A percentile compares a stretch with the other conserved stretches of the same genome.
Conservation (phyloP, 2,888 invertebrate genomes). For the Tenthredo scrophulariae region DNA sequence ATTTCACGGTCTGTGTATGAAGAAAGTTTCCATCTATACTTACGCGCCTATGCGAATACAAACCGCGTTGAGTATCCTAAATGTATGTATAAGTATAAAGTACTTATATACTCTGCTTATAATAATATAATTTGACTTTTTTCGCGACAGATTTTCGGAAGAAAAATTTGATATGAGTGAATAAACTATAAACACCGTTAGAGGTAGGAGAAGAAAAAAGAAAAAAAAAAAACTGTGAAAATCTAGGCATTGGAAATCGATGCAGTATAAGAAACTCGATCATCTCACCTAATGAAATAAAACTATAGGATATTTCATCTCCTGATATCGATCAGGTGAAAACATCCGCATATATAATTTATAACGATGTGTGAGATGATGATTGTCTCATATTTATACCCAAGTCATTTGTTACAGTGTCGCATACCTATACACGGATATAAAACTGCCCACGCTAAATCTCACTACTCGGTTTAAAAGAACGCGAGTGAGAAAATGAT, state of each 20-base stretch:
- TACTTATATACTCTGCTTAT: neutral
- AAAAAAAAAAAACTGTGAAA: neutral
- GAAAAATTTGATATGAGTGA: neutral
- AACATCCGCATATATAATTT: slow-evolving; percentile 16
- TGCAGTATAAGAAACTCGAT: neutral
- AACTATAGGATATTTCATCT: neutral
- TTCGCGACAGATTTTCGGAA: neutral
- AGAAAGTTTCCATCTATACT: slow-evolving; percentile 12
- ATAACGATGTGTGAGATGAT: neutral
- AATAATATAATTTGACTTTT: neutral
- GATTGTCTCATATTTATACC: neutral
- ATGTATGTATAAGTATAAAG: too few relatives aligned
- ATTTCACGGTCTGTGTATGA: slow-evolving; percentile 13
- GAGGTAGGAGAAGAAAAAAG: neutral
- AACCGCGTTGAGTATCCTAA: neutral
- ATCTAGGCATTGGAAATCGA: neutral
- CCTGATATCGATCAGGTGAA: slow-evolving; percentile 1
- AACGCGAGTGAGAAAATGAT: neutral
- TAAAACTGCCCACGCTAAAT: neutral
- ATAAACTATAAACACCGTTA: neutral
- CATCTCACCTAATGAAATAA: neutral
- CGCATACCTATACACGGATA: neutral
- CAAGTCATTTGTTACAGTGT: too few relatives aligned
- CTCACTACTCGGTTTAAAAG: neutral
- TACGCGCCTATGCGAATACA: too few relatives aligned